These are phyloP conservation scores for Entomobrya multifasciata DNA, from an alignment of 2,888 invertebrate species.

Conservation along the genomic window DNA sequence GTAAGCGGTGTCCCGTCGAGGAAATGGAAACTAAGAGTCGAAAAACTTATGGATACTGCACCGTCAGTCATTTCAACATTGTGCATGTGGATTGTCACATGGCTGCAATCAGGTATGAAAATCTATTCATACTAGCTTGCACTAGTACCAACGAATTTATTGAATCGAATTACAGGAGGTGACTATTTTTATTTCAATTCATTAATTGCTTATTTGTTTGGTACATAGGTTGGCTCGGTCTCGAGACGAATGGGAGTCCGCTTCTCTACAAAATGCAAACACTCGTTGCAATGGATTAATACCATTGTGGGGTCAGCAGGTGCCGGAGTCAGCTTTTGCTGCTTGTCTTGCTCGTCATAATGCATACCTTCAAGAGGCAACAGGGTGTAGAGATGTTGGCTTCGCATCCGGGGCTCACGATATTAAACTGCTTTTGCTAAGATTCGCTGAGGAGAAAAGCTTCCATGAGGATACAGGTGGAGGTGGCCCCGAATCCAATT, in stretches of 20 bases:
- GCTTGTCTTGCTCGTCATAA: slow-evolving; percentile 96
- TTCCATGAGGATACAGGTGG: slow-evolving; percentile 99
- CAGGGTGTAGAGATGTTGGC: slow-evolving; percentile 86
- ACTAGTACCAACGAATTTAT: no score
- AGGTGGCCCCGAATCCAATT: slow-evolving; percentile 97
- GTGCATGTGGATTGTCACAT: slow-evolving; percentile 99
- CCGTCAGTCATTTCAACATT: slow-evolving; percentile 98
- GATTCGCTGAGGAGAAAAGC: slow-evolving; percentile 96
- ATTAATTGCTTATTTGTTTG: no score
- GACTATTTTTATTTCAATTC: no score
- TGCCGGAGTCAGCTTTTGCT: slow-evolving; percentile 95
- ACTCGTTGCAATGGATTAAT: slow-evolving; percentile 98
- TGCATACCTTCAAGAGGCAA: slow-evolving; percentile 86
- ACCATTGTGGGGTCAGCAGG: slow-evolving; percentile 97
- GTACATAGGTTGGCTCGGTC: slow-evolving; percentile 85
- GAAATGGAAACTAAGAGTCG: slow-evolving; percentile 94
- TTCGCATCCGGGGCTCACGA: slow-evolving; percentile 94
- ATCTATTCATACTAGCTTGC: neutral
- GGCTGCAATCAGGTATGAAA: slow-evolving; percentile 90
- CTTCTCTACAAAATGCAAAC: slow-evolving; percentile 98
- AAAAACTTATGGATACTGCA: slow-evolving; percentile 89
- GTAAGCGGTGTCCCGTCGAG: slow-evolving; percentile 96
- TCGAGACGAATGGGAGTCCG: slow-evolving; percentile 98
- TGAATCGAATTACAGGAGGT: no score
- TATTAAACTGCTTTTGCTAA: slow-evolving; percentile 91